Conservation (phyloP, 2,113 vertebrate species). For the Nannospalax galili region DNA sequence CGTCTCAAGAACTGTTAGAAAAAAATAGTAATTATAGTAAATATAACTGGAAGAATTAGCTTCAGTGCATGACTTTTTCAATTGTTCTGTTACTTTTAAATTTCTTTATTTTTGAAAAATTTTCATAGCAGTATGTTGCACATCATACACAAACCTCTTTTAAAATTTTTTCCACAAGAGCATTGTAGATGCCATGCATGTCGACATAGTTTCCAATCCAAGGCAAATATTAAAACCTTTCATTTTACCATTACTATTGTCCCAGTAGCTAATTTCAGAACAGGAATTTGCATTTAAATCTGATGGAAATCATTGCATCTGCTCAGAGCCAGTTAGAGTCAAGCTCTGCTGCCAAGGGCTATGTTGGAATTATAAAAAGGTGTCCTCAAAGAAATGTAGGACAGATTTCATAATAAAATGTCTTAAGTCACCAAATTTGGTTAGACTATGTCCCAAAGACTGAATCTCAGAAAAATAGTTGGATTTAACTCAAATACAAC, state of each 20-base stretch:
- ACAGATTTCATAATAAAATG: not conserved
- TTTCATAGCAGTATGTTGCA: not conserved
- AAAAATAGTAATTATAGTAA: not conserved
- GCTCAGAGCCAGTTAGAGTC: not conserved
- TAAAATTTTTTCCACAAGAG: not conserved
- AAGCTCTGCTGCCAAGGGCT: not conserved
- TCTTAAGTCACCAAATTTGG: not conserved
- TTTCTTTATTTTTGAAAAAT: not conserved
- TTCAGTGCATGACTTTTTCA: not conserved
- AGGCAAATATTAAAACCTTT: not conserved
- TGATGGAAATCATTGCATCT: not conserved
- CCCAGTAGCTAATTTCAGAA: not conserved
- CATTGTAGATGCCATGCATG: not conserved
- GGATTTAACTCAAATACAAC: not conserved
- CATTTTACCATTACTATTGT: not conserved
- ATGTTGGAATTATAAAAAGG: not conserved
- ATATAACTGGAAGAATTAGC: not conserved
- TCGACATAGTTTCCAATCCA: conserved; percentile 6
- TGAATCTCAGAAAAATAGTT: not conserved
- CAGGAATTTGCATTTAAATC: conserved; percentile 27
- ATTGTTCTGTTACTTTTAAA: not conserved
- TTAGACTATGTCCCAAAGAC: not conserved
- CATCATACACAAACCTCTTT: not conserved
- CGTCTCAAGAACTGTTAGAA: not conserved
- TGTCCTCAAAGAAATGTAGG: not conserved